Percentiles rank a stretch among this genome's conserved stretches.
Evolutionary conservation across 2,888 invertebrate genomes (phyloP).

Genomic region (Linnaemya tessellans): DNA sequence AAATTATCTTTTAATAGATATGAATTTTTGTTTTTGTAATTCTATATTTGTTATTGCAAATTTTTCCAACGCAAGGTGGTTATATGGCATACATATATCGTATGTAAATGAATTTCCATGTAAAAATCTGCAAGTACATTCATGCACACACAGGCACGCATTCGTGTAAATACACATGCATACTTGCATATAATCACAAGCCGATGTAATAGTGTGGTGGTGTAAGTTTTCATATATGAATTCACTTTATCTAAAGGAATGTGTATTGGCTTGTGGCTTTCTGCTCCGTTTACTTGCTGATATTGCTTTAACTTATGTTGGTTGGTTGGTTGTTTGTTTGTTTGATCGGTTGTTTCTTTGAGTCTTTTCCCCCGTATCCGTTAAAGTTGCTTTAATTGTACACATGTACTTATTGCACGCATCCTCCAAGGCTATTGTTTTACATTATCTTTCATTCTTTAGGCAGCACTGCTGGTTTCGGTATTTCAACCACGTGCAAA

Average conservation of each 20-base stretch:
- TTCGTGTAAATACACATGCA: neutral
- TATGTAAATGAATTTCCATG: neutral
- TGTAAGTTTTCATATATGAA: slow-evolving; percentile 19
- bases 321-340: neutral
- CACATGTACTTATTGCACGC: slow-evolving; percentile 2
- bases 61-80: neutral
- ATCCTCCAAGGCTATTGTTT: slow-evolving; percentile 16
- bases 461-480: slow-evolving; percentile 40
- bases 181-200: too few species aligned
- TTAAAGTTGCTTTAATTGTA: neutral
- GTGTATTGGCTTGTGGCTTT: slow-evolving; percentile 67
- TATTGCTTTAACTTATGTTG: slow-evolving; percentile 49
- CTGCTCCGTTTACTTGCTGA: slow-evolving; percentile 60
- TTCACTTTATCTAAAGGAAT: slow-evolving; percentile 57
- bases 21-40: neutral
- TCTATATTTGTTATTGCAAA: neutral
- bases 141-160: neutral
- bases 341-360: slow-evolving; percentile 19
- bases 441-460: slow-evolving; percentile 7
- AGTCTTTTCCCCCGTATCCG: neutral
- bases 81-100: neutral
- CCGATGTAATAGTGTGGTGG: neutral
- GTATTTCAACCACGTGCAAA: slow-evolving; percentile 59
- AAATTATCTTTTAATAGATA: too few species aligned
- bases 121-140: neutral